A percentile compares a stretch with the other conserved stretches of the same genome.
Evolutionary conservation across 2,113 vertebrate genomes (phyloP).

Genomic region (Forbesichthys agassizii): DNA sequence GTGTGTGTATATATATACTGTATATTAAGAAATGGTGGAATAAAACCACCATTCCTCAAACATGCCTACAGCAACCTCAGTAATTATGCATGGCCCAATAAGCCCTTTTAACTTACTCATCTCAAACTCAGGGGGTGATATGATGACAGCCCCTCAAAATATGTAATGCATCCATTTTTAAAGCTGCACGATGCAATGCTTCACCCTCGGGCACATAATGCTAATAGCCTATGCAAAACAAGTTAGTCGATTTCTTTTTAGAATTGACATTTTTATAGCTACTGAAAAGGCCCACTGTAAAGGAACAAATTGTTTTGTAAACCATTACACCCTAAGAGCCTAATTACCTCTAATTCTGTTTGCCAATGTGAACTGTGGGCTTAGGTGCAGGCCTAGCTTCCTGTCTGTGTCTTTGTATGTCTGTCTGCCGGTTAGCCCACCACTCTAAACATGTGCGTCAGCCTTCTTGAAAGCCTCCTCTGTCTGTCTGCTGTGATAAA

Average conservation of each 20-base stretch:
- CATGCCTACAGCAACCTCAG: background rate
- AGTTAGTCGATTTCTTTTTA: too few species aligned
- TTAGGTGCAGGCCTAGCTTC: background rate
- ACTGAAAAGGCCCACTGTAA: too few species aligned
- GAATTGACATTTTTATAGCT: too few species aligned
- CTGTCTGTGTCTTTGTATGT: background rate
- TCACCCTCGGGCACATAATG: too few species aligned
- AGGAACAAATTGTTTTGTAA: too few species aligned
- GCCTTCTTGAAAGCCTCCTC: slow-evolving; percentile 24
- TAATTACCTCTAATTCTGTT: too few species aligned
- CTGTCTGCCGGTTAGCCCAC: slow-evolving; percentile 3
- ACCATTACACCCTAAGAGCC: too few species aligned
- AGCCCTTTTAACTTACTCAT: slow-evolving; percentile 4
- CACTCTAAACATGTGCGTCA: slow-evolving; percentile 25
- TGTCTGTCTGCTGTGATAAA: slow-evolving; percentile 41
- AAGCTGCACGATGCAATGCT: background rate
- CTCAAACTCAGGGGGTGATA: background rate
- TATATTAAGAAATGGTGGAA: background rate
- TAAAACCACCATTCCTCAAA: background rate
- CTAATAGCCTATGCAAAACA: too few species aligned
- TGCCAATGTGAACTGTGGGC: too few species aligned
- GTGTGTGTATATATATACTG: background rate
- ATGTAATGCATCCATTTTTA: background rate
- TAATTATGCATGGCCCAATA: background rate
- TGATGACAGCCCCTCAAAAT: background rate